Evolutionary conservation across 2,113 vertebrate genomes (phyloP), one percentile per base, ranked within the genome.

Genomic region (Zosterops pallidus): DNA sequence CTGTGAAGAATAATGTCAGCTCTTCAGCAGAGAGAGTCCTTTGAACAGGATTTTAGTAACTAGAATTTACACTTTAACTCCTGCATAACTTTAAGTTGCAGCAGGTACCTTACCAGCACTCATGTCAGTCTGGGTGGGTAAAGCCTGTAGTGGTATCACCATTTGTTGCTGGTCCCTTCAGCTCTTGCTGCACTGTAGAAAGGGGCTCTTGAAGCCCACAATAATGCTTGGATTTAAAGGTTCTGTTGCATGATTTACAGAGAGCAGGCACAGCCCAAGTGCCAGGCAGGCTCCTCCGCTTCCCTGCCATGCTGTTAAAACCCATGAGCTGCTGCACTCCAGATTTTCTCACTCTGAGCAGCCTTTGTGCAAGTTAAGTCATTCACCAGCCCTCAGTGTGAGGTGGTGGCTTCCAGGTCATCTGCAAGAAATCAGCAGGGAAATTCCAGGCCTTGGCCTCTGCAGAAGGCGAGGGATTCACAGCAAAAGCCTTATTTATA

Each of bases 371-470:
- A 44, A 33, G 35, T 22, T 26, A 35, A 53, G 55, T n/a, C 8
- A 6, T 14, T 39, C 52, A 11, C 5, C 20, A 22, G 26, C 3
- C 5, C 2, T 20, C 37, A 56, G 24, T 0, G 9, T 50, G 44
- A 1, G 0, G 11, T 42, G 37, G 14, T 74, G 25, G 25, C 35
- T 81, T 57, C 39, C 29, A 24, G 13, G 6, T 46, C 35, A 8
- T 15, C 44, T 41, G 14, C 13, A 2, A 28, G 81, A 23, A 64
- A 44, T 11, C 39, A 15, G 6, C 52, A 42, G 53, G 41, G 70
- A 33, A 59, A 59, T 70, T 55, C 35, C 47, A 28, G 44, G 25
- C 24, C 44, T 75, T 11, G 4, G 68, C 11, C 31, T 35, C 18
- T 31, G 63, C n/a, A 33, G 62, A 69, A 72, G 53, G 49, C 24